Evolutionary conservation across 2,113 vertebrate genomes (phyloP).

Genomic region (Chascanopsetta lugubris): DNA sequence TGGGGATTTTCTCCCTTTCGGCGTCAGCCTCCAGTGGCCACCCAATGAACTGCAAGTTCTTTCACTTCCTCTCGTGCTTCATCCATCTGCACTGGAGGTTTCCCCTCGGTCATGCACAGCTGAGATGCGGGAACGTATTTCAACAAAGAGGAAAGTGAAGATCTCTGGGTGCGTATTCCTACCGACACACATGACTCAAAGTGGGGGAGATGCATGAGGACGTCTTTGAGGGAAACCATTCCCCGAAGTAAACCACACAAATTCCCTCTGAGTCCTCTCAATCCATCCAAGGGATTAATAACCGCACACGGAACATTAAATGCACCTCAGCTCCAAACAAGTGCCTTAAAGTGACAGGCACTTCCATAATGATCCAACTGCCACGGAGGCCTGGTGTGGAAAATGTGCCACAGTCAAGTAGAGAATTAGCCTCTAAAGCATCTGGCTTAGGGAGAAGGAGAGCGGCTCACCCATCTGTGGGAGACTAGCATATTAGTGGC

Average conservation of each 20-base stretch:
- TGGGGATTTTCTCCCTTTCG: too few relatives aligned
- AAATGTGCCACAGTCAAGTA: conserved; percentile 49
- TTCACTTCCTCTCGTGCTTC: too few relatives aligned
- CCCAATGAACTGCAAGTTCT: too few relatives aligned
- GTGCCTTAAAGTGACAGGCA: conserved; percentile 50
- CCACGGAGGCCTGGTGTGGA: conserved; percentile 33
- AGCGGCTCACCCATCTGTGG: conserved; percentile 38
- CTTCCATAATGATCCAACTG: conserved; percentile 38
- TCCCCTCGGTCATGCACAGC: background rate
- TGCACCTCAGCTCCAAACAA: conserved; percentile 44
- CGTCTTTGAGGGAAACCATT: conserved; percentile 15
- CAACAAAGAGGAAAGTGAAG: background rate
- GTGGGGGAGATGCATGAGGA: conserved; percentile 2
- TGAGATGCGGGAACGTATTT: background rate
- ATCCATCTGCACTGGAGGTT: too few relatives aligned
- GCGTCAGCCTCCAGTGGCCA: too few relatives aligned
- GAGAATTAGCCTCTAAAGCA: conserved; percentile 48
- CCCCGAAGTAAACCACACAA: conserved; percentile 36
- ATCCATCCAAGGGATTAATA: conserved; percentile 47
- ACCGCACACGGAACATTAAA: conserved; percentile 43
- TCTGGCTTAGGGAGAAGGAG: conserved; percentile 39
- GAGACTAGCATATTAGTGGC: conserved; percentile 58
- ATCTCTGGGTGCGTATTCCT: background rate
- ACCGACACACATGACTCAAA: conserved; percentile 1
- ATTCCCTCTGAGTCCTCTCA: conserved; percentile 28